A percentile compares a stretch with the other conserved stretches of the same genome.
phyloP scores from a whole-genome alignment of 2,888 invertebrate genomes.

The Zelleria hepariella region DNA sequence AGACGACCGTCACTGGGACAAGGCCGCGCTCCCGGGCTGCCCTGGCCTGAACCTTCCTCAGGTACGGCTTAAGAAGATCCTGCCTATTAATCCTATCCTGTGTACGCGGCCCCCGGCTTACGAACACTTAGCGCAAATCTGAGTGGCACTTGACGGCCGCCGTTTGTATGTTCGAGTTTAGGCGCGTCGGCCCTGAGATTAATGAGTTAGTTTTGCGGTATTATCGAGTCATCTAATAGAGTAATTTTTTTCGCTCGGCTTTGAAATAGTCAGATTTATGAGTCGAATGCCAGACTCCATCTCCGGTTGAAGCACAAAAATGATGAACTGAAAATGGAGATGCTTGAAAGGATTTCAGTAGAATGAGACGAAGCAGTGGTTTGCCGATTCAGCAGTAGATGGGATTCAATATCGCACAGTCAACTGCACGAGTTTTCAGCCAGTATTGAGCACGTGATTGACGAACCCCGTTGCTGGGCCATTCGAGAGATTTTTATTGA shows the following conservation, averaged over 20 bases:
- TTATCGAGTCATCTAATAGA: background rate
- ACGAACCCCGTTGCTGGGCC: background rate
- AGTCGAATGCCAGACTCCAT: background rate
- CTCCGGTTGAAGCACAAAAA: background rate
- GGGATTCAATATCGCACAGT: background rate
- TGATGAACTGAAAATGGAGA: background rate
- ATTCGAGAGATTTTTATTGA: background rate
- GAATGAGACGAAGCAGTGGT: background rate
- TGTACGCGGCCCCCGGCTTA: conserved; percentile 25
- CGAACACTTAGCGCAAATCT: conserved; percentile 34
- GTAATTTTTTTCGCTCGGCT: background rate
- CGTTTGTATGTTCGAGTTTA: background rate
- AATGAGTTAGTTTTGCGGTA: background rate
- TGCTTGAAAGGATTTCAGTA: background rate
- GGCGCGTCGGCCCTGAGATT: background rate
- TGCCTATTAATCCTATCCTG: conserved; percentile 43
- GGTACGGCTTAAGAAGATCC: conserved; percentile 50
- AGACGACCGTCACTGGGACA: conserved; percentile 60
- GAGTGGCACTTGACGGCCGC: conserved; percentile 21
- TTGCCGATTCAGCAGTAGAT: background rate
- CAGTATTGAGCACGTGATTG: background rate
- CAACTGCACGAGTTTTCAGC: background rate
- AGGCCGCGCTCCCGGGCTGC: conserved; percentile 43
- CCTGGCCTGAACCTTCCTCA: conserved; percentile 19
- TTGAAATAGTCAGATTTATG: background rate